phyloP scores from a whole-genome alignment of 2,113 vertebrate genomes.

The Thomomys bottae region DNA sequence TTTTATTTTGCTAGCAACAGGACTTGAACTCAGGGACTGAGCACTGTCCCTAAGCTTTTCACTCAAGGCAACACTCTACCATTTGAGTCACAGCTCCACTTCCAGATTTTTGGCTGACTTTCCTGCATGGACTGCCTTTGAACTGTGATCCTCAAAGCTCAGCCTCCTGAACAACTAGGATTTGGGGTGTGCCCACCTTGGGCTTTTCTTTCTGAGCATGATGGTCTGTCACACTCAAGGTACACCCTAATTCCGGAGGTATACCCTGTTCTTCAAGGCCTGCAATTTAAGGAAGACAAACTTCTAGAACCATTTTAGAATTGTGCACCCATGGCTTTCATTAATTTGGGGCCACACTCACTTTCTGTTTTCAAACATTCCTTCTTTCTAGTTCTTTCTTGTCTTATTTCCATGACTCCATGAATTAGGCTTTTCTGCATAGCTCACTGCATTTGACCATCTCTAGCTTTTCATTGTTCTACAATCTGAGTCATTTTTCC shows the following conservation, averaged over 20 bases:
- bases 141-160: too few species aligned
- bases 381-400: not conserved
- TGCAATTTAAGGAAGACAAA: not conserved
- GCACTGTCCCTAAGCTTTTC: too few species aligned
- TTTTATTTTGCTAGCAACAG: too few species aligned
- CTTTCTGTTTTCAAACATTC: not conserved
- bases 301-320: not conserved
- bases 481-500: not conserved
- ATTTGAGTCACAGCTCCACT: too few species aligned
- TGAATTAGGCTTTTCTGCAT: not conserved
- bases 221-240: too few species aligned
- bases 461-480: not conserved
- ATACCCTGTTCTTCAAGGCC: not conserved
- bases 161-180: too few species aligned
- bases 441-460: not conserved
- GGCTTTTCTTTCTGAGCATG: too few species aligned
- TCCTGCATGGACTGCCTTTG: too few species aligned
- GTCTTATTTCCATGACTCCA: not conserved
- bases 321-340: not conserved
- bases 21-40: too few species aligned
- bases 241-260: not conserved
- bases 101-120: too few species aligned
- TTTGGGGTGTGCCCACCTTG: too few species aligned
- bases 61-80: too few species aligned
- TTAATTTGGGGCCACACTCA: not conserved